Conservation (phyloP, 2,113 vertebrate species). For the Xenopus laevis region DNA sequence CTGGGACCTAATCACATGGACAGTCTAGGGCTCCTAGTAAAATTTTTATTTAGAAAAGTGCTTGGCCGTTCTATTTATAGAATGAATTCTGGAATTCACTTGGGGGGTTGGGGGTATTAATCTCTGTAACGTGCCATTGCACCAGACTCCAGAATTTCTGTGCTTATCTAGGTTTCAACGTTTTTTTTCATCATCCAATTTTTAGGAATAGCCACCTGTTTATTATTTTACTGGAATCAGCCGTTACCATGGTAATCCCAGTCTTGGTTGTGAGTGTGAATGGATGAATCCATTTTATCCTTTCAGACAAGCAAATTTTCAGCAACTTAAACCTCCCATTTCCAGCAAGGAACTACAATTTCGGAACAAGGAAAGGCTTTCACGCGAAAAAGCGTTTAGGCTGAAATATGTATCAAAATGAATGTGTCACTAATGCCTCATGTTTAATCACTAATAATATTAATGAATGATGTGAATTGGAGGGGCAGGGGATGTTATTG, state of each 20-base stretch:
- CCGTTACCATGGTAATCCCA: conserved; percentile 1
- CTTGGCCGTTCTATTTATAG: not conserved
- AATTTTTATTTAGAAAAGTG: not conserved
- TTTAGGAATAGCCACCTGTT: conserved; percentile 1
- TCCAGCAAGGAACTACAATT: not conserved
- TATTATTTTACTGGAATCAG: conserved; percentile 8
- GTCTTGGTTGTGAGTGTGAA: not conserved
- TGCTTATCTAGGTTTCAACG: not conserved
- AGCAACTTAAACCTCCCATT: not conserved
- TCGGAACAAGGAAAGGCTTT: no score
- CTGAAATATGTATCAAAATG: no score
- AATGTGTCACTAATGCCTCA: no score
- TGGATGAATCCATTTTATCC: not conserved
- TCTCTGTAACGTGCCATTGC: not conserved
- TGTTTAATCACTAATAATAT: no score
- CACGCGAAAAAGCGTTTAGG: no score
- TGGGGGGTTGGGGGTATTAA: not conserved
- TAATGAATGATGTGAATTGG: no score
- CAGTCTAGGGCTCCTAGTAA: not conserved
- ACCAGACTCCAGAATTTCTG: not conserved
- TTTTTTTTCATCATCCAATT: not conserved
- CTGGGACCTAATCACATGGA: not conserved
- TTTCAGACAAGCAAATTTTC: not conserved
- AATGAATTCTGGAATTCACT: not conserved
- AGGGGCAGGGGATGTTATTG: no score